Conservation (phyloP, 2,888 invertebrate genomes). For the Orthonevra nobilis region DNA sequence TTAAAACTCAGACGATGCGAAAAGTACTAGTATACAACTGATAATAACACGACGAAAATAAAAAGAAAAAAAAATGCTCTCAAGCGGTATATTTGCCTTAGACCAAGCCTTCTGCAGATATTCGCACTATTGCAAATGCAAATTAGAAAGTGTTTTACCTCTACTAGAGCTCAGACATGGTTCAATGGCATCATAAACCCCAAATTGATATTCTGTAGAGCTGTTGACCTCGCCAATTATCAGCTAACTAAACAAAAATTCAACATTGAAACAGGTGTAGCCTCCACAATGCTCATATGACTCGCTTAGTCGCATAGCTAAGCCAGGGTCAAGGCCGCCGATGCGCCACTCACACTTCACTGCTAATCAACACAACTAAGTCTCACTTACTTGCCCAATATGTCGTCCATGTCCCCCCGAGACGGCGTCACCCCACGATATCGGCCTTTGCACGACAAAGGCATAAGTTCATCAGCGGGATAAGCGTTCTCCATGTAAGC, state of each 20-base stretch:
- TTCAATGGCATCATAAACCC: conserved; percentile 52
- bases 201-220: conserved; percentile 43
- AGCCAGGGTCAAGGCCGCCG: conserved; percentile 52
- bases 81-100: too few relatives aligned
- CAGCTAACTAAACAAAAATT: conserved; percentile 34
- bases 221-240: conserved; percentile 49
- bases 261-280: conserved; percentile 42
- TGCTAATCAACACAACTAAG: conserved; percentile 66
- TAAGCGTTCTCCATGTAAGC: conserved; percentile 99
- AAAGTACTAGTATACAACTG: too few relatives aligned
- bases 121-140: conserved; percentile 11
- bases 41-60: too few relatives aligned
- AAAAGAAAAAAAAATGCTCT: too few relatives aligned
- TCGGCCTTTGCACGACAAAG: conserved; percentile 95
- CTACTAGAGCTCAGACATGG: too few relatives aligned
- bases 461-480: conserved; percentile 99
- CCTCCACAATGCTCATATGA: conserved; percentile 40
- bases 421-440: conserved; percentile 94
- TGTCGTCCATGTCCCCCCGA: conserved; percentile 97
- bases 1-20: too few relatives aligned
- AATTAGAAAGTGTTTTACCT: conserved; percentile 18
- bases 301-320: conserved; percentile 19
- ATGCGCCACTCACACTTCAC: conserved; percentile 23
- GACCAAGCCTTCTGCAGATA: not conserved
- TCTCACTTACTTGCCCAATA: conserved; percentile 95